These are phyloP conservation scores for Aphidius gifuensis DNA, from an alignment of 1,140 invertebrate species.

Conservation along the genomic window DNA sequence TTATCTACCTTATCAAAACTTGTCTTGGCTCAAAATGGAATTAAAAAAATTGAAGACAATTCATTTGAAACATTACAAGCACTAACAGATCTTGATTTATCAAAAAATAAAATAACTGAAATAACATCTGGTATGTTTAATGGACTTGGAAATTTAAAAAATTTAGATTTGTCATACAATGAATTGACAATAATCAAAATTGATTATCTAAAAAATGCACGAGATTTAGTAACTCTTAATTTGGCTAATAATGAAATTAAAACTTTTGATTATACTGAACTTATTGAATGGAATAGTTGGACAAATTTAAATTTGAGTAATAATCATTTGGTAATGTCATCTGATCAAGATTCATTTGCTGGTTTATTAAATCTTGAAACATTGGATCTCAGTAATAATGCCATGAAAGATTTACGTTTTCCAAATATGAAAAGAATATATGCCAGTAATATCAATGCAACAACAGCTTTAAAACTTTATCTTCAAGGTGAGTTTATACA, in stretches of 20 bases:
- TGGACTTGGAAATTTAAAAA: constrained; percentile 63
- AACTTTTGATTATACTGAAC: constrained; percentile 67
- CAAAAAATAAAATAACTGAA: constrained; percentile 66
- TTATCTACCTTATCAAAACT: constrained; percentile 66
- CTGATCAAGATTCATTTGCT: constrained; percentile 61
- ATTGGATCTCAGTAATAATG: constrained; percentile 71
- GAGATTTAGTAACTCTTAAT: constrained; percentile 66
- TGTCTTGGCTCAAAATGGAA: constrained; percentile 68
- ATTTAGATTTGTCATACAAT: constrained; percentile 69
- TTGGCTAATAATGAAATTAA: constrained; percentile 70
- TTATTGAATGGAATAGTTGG: constrained; percentile 67
- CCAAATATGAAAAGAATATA: too few relatives aligned
- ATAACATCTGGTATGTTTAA: constrained; percentile 69
- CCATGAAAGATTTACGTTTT: constrained; percentile 50
- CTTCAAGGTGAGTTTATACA: constrained; percentile 66
- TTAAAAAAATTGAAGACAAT: constrained; percentile 67
- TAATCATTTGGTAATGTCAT: constrained; percentile 67
- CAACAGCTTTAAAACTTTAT: constrained; percentile 55
- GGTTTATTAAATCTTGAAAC: constrained; percentile 64
- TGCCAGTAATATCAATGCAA: too few relatives aligned
- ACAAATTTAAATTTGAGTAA: constrained; percentile 66
- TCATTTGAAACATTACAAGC: constrained; percentile 66
- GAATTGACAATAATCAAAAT: constrained; percentile 69
- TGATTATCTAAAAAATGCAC: constrained; percentile 71
- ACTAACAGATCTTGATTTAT: constrained; percentile 67